phyloP scores from a whole-genome alignment of 2,888 invertebrate genomes.

The Quadriops clusia region DNA sequence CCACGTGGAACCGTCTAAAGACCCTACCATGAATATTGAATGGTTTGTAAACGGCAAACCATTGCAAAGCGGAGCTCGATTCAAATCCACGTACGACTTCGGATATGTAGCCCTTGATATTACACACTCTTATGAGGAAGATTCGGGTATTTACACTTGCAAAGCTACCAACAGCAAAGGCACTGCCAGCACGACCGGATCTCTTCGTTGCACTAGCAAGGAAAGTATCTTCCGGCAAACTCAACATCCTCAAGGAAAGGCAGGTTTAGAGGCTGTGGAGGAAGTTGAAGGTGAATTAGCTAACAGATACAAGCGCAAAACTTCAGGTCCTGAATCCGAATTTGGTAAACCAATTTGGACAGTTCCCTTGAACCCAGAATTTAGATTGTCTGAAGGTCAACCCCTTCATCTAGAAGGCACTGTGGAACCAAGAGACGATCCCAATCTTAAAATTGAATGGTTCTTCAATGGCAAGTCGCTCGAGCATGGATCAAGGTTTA shows the following conservation, averaged over 20 bases:
- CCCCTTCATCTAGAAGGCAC: slow-evolving; percentile 86
- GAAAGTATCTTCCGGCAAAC: slow-evolving; percentile 75
- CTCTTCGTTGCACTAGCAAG: slow-evolving; percentile 71
- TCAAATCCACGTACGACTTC: slow-evolving; percentile 89
- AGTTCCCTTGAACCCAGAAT: slow-evolving; percentile 68
- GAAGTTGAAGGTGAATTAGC: slow-evolving; percentile 77
- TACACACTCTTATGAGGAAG: slow-evolving; percentile 76
- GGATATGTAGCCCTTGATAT: slow-evolving; percentile 90
- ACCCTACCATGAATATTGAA: slow-evolving; percentile 81
- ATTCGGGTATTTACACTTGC: slow-evolving; percentile 85
- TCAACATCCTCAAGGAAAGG: slow-evolving; percentile 89
- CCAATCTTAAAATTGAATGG: slow-evolving; percentile 85
- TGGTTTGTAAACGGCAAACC: slow-evolving; percentile 94
- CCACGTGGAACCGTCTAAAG: slow-evolving; percentile 82
- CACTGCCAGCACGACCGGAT: slow-evolving; percentile 80
- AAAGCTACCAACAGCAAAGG: slow-evolving; percentile 83
- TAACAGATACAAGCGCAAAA: slow-evolving; percentile 56
- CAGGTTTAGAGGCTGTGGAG: slow-evolving; percentile 79
- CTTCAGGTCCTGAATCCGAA: slow-evolving; percentile 59
- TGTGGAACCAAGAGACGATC: slow-evolving; percentile 89
- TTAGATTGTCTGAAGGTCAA: slow-evolving; percentile 70
- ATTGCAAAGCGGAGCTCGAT: slow-evolving; percentile 77
- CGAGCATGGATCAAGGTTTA: slow-evolving; percentile 80
- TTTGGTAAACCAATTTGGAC: slow-evolving; percentile 81
- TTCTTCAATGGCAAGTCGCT: slow-evolving; percentile 84